Evolutionary conservation across 1,140 invertebrate genomes (phyloP).

Genomic region (Penaeus japonicus): DNA sequence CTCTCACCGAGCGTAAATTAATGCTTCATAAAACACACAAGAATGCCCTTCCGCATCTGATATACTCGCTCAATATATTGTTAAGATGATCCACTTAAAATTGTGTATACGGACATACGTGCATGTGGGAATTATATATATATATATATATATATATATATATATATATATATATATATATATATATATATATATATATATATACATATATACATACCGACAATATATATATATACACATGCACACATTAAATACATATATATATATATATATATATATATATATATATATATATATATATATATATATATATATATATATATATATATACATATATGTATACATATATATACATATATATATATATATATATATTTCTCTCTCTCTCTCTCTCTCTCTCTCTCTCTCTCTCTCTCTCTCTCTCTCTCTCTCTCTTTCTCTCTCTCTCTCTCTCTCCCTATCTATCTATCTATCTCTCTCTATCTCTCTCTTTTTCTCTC

Average conservation of each 20-base stretch:
- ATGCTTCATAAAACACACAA: background rate
- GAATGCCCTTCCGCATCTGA: background rate
- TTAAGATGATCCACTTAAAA: background rate
- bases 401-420: no score
- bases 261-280: background rate
- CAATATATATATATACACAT: background rate
- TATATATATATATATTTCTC: constrained; percentile 13
- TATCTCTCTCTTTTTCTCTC: no score
- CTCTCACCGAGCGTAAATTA: background rate
- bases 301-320: background rate
- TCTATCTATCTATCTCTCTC: no score
- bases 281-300: background rate
- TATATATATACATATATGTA: background rate
- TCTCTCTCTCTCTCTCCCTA: no score
- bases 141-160: background rate
- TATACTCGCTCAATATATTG: constrained; percentile 3
- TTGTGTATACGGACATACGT: background rate
- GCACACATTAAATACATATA: background rate
- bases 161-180: constrained; percentile 15
- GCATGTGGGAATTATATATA: background rate
- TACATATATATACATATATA: background rate
- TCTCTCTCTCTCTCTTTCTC: no score
- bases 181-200: constrained; percentile 4
- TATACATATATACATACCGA: background rate
- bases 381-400: no score